Conservation (phyloP, 2,113 vertebrate genomes). For the Cavia aperea region DNA sequence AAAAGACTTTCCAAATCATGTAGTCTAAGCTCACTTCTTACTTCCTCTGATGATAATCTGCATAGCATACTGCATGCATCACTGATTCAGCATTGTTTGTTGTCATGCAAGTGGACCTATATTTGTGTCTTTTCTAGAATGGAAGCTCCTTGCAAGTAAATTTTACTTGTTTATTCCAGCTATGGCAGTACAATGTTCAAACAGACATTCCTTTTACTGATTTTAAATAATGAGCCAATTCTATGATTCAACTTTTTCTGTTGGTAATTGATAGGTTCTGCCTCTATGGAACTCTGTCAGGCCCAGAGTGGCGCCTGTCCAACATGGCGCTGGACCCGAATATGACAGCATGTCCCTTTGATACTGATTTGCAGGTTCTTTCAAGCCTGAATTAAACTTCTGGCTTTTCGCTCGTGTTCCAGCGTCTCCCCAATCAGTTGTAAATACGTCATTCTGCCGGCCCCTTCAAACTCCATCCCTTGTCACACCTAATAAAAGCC, state of each 20-base stretch:
- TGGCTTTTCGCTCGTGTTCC: too few relatives aligned
- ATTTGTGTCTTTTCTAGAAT: neutral
- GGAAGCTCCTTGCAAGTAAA: neutral
- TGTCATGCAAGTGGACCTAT: neutral
- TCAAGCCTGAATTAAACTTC: too few relatives aligned
- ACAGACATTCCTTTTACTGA: neutral
- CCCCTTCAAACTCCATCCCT: too few relatives aligned
- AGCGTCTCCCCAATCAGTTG: too few relatives aligned
- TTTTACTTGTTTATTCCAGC: neutral
- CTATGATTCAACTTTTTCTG: neutral
- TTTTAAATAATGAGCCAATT: neutral
- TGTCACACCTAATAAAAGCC: too few relatives aligned
- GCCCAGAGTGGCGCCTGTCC: too few relatives aligned
- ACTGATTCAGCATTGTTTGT: neutral
- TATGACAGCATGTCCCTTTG: too few relatives aligned
- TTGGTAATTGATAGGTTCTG: neutral
- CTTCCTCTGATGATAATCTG: neutral
- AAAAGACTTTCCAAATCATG: neutral
- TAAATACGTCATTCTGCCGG: too few relatives aligned
- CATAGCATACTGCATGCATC: too few relatives aligned
- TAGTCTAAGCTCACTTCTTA: neutral
- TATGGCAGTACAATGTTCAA: neutral
- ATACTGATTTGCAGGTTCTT: too few relatives aligned
- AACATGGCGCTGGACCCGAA: too few relatives aligned
- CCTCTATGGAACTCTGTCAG: too few relatives aligned